Conservation (phyloP, 2,888 invertebrate species). For the Dione juno region DNA sequence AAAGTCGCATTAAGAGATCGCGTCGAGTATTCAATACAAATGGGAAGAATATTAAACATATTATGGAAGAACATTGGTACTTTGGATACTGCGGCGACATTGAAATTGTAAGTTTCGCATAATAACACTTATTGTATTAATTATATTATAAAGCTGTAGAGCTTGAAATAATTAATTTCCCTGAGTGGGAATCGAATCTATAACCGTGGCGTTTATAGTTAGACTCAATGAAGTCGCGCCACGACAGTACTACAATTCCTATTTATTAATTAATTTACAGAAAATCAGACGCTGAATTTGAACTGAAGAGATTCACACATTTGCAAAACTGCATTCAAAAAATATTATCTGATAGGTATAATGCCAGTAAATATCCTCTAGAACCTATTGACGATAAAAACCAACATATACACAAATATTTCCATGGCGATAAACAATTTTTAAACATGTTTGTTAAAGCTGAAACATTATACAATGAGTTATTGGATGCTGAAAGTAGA, state of each 20-base stretch:
- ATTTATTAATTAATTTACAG: conserved; percentile 52
- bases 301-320: conserved; percentile 66
- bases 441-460: conserved; percentile 54
- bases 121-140: no score
- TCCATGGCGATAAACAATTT: conserved; percentile 54
- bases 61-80: conserved; percentile 85
- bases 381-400: conserved; percentile 28
- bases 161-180: no score
- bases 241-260: no score
- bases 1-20: conserved; percentile 80
- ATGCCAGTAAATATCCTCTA: conserved; percentile 27
- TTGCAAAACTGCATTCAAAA: conserved; percentile 57
- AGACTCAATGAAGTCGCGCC: no score
- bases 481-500: conserved; percentile 46
- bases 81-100: conserved; percentile 70
- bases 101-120: conserved; percentile 70
- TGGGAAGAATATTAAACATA: conserved; percentile 76
- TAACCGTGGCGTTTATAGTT: no score
- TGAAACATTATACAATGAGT: conserved; percentile 51
- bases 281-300: conserved; percentile 63
- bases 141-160: no score
- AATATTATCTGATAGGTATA: conserved; percentile 47
- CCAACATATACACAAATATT: conserved; percentile 47
- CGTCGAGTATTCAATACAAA: conserved; percentile 72
- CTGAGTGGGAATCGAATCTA: no score